Conservation (phyloP, 1,140 invertebrate species). For the Anoplolepis gracilipes region DNA sequence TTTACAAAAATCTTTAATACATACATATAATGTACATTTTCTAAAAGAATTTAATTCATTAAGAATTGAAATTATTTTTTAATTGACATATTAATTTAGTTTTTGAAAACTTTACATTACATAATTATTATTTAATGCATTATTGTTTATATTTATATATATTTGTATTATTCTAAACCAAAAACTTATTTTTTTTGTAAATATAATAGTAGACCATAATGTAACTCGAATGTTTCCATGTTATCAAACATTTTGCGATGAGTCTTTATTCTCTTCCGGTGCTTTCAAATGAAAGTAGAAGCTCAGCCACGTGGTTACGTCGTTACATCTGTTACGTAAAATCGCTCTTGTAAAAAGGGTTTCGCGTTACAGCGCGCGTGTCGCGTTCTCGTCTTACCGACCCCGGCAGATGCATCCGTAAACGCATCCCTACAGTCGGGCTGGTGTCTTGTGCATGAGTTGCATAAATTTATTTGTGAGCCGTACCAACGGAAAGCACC, state of each 20-base stretch:
- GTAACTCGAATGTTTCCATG: no score
- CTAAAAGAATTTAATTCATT: background rate
- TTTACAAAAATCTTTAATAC: no score
- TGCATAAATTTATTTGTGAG: conserved; percentile 31
- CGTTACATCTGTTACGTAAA: conserved; percentile 79
- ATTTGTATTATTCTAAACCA: background rate
- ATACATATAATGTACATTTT: no score
- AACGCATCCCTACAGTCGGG: background rate
- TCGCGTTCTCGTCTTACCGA: conserved; percentile 68
- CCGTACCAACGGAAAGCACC: background rate
- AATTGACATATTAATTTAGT: no score
- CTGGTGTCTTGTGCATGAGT: conserved; percentile 22
- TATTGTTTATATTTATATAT: background rate
- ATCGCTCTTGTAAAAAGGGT: conserved; percentile 61
- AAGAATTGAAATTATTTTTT: background rate
- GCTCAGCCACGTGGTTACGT: conserved; percentile 43
- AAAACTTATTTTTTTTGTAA: background rate
- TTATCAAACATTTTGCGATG: background rate
- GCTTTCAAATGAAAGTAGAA: background rate
- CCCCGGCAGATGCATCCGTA: conserved; percentile 59
- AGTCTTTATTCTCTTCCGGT: conserved; percentile 37
- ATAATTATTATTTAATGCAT: no score
- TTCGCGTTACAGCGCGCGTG: conserved; percentile 64
- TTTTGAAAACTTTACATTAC: no score
- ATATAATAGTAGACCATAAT: background rate